A percentile compares a stretch with the other conserved stretches of the same genome.
Evolutionary conservation across 2,888 invertebrate genomes (phyloP).

Genomic region (Erebia epiphron): DNA sequence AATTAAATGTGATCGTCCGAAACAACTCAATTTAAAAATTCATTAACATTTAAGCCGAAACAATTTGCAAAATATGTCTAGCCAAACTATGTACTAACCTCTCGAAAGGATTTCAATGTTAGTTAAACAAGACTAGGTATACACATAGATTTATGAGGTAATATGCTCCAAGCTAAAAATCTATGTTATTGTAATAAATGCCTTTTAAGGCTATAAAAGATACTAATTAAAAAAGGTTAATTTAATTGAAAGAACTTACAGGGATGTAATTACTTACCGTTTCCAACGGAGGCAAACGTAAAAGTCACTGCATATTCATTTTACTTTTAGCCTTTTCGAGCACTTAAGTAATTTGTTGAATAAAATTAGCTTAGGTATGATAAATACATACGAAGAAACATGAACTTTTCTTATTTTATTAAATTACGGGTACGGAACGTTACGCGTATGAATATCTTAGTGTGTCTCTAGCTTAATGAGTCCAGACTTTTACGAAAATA

Average conservation of each 20-base stretch:
- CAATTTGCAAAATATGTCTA: conserved; percentile 8
- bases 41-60: conserved; percentile 5
- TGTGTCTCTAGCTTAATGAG: too few species aligned
- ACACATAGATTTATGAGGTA: too few species aligned
- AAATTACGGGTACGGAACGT: too few species aligned
- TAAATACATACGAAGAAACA: not conserved
- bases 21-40: conserved; percentile 6
- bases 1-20: conserved; percentile 10
- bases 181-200: not conserved
- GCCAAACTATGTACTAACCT: not conserved
- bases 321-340: not conserved
- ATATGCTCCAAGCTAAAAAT: not conserved
- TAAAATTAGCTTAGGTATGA: not conserved
- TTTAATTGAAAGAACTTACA: conserved; percentile 1
- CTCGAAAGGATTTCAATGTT: too few species aligned
- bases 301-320: conserved; percentile 15
- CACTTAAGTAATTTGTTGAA: conserved; percentile 3
- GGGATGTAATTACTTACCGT: conserved; percentile 11
- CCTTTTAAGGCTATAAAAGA: conserved; percentile 9
- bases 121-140: too few species aligned
- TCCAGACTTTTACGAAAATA: too few species aligned
- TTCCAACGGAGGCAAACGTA: not conserved
- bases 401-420: too few species aligned
- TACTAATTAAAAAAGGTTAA: conserved; percentile 9
- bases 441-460: too few species aligned